Base-by-base conservation (phyloP, 2,113 vertebrate genomes). In the Poicephalus gulielmi region DNA sequence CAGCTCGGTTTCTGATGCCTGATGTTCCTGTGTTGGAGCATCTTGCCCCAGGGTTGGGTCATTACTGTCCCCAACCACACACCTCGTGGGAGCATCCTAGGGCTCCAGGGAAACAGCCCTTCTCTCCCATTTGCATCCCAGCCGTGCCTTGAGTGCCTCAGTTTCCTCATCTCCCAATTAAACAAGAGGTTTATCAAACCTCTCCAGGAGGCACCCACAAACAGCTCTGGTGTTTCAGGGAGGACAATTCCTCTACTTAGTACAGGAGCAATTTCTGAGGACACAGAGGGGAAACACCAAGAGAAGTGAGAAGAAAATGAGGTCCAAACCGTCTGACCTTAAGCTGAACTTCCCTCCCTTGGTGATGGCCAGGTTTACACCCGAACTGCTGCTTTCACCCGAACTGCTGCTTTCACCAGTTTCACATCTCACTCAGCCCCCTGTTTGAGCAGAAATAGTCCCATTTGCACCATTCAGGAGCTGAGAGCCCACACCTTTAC, bases 151-250 rank as follows among this genome's bases (percentile, higher is more conserved):
- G 31, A 25, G 49, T 88, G 79, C 68, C 71, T 86, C 74, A 44
- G 60, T 85, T 96, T 82, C 35, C 70, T 24, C 7, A 9, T 57
- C 35, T 55, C 66, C 5, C 4, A 71, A 55, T 7, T 37, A 18
- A 84, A 19, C 3, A 7, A 53, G 49, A 50, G 7, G 28, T 71
- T 78, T 69, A 33, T 44, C 14, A 92, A 94, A 27, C 44, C 17
- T 17, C 17, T 43, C 63, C 0, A 0, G 46, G 62, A 53, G 41
- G 41, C 7, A 44, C 15, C 22, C n/a, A 33, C 23, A 25, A 41
- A n/a, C 49, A 78, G 30, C 59, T 85, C n/a, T 1, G 2, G 28
- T 11, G 13, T 67, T 71, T 49, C 60, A 59, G 37, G 1, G 2
- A 19, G 33, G 15, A 27, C 19, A 68, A 25, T 35, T 35, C 52